Evolutionary conservation across 2,797 vertebrate species (phyloP).

Genomic region (Poeciliopsis turneri): DNA sequence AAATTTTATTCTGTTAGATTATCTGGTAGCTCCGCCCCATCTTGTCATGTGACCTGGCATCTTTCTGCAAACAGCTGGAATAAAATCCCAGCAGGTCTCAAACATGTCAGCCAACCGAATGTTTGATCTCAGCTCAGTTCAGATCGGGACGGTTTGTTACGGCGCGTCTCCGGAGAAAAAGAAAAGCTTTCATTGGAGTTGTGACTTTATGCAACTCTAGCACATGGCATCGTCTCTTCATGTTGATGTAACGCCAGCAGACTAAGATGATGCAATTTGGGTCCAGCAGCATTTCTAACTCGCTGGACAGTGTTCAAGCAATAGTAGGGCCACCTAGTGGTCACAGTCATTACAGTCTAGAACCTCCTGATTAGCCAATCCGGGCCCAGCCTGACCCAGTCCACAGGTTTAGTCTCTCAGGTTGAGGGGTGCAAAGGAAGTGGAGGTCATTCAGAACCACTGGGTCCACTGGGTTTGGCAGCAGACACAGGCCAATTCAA

Average conservation of each 20-base stretch:
- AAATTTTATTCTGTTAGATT: neutral
- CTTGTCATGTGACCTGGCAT: neutral
- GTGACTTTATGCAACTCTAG: too few species aligned
- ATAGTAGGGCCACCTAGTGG: too few species aligned
- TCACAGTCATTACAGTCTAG: too few species aligned
- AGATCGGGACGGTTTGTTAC: too few species aligned
- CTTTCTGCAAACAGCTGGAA: slow-evolving; percentile 39
- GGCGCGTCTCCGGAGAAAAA: too few species aligned
- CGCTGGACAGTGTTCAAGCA: too few species aligned
- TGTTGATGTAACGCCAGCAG: too few species aligned
- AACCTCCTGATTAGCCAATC: too few species aligned
- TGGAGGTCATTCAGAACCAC: neutral
- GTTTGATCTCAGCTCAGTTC: neutral
- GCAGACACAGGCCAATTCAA: neutral
- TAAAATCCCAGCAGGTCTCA: neutral
- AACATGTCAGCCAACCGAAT: neutral
- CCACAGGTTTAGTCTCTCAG: neutral
- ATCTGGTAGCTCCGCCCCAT: neutral
- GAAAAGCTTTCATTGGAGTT: too few species aligned
- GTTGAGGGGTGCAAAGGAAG: neutral
- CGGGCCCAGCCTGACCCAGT: neutral
- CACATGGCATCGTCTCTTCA: too few species aligned
- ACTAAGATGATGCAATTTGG: too few species aligned
- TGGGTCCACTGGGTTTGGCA: neutral
- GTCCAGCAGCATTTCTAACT: too few species aligned